These are phyloP conservation scores for Bombycilla garrulus DNA, from an alignment of 2,113 vertebrate species.

Conservation along the genomic window DNA sequence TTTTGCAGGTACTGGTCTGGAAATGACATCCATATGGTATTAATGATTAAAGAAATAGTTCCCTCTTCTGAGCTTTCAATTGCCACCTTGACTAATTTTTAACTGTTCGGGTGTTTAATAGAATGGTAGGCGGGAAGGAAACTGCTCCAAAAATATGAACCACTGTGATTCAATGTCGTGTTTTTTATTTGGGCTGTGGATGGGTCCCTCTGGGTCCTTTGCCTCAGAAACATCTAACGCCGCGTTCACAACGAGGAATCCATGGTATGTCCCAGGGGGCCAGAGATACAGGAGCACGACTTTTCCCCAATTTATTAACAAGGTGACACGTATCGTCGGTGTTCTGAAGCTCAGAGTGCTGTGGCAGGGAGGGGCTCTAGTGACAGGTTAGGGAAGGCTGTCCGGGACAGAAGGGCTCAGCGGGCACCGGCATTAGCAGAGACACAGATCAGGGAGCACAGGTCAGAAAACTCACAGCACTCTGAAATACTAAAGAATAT, in stretches of 20 bases:
- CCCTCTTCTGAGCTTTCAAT: constrained; percentile 37
- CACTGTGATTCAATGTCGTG: fast-evolving
- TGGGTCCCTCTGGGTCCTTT: not conserved
- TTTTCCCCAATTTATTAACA: not conserved
- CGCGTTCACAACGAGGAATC: fast-evolving
- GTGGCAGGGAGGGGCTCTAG: not conserved
- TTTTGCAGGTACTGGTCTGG: constrained; percentile 86
- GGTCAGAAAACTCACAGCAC: not conserved
- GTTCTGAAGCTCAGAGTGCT: not conserved
- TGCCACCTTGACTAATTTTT: constrained; percentile 54
- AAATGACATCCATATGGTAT: not conserved
- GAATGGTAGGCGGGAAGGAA: not conserved
- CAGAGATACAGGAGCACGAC: not conserved
- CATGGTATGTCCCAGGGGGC: too few species aligned
- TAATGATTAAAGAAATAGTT: constrained; percentile 64
- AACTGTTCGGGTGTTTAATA: constrained; percentile 12
- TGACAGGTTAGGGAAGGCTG: not conserved
- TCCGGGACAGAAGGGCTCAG: not conserved
- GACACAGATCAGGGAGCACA: not conserved
- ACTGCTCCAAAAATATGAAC: not conserved
- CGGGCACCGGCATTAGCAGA: not conserved
- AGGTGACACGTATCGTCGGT: not conserved
- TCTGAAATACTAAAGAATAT: not conserved
- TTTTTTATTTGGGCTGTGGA: not conserved
- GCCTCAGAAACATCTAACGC: not conserved